Evolutionary conservation across 2,113 vertebrate species (phyloP), one percentile per base, ranked within the genome.

Genomic region (Thunnus thynnus): DNA sequence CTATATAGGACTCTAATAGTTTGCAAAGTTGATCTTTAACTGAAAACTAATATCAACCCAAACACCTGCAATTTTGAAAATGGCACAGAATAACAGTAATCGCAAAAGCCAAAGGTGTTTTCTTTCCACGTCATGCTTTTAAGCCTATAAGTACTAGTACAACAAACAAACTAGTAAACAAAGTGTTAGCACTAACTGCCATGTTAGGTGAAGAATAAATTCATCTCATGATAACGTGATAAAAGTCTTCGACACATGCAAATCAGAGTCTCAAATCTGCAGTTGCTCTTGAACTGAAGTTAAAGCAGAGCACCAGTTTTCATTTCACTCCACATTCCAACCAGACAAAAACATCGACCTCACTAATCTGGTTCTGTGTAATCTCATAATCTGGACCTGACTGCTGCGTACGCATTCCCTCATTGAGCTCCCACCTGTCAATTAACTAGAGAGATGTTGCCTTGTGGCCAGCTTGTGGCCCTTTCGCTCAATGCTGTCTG

Each of bases 321-420:
- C 48, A 46, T 78, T 78, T 80, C 64, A 36, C 44, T 83, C 27
- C 52, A 64, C 69, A 79, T 72, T 80, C 47, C 69, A 78, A 10
- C 46, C 14, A 68, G 73, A 62, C 78, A 56, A 82, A 82, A 80
- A 76, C 20, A 44, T 56, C 18, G 25, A 78, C 80, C 54, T 73
- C 62, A 69, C 71, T 88, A 90, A 92, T 91, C 88, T 85, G 72
- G 57, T 79, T 58, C 56, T 9, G 65, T 69, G 48, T 90, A 89
- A 92, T 89, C 89, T 85, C 76, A 82, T 92, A 90, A 92, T 88
- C 86, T 86, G 78, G 63, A 62, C 32, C 71, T 83, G 84, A 73
- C 62, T 2, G 1, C 78, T 72, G 73, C 17, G 13, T 3, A 62
- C 58, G 54, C 69, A 80, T 80, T 78, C 72, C 66, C 76, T 63